These are phyloP conservation scores for Girardinichthys multiradiatus DNA, from an alignment of 2,113 vertebrate genomes.

Conservation along the genomic window DNA sequence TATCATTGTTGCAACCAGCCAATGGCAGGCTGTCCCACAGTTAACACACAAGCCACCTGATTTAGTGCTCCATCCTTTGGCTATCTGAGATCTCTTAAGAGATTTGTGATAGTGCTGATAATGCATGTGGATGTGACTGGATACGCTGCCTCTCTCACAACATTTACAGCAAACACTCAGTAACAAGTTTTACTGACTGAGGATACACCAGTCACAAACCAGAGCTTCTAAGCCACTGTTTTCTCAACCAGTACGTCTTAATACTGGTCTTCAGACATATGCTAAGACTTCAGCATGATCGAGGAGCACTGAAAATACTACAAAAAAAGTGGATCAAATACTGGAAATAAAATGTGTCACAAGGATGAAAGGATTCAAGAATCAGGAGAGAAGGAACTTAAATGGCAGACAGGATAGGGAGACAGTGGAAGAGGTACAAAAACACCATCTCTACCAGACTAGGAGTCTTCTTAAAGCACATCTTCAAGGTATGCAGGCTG, in stretches of 20 bases:
- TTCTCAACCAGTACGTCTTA: not conserved
- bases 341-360: constrained; percentile 10
- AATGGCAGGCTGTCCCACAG: not conserved
- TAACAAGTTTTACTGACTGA: not conserved
- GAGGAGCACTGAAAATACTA: not conserved
- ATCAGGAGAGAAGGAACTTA: not conserved
- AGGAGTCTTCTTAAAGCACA: constrained; percentile 1
- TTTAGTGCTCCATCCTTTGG: not conserved
- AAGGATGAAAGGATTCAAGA: constrained; percentile 27
- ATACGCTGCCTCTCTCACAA: not conserved
- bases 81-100: not conserved
- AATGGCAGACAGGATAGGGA: not conserved
- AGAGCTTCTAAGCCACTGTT: not conserved
- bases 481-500: not conserved
- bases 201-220: not conserved
- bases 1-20: too few relatives aligned
- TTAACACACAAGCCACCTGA: constrained; percentile 3
- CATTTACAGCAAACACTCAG: not conserved
- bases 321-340: not conserved
- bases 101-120: constrained; percentile 1
- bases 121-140: not conserved
- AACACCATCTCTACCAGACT: too few relatives aligned
- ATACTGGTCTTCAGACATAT: not conserved
- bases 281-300: not conserved
- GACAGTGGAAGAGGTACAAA: not conserved